Percentiles rank a stretch among this genome's conserved stretches.
phyloP scores from a whole-genome alignment of 2,797 vertebrate genomes.

The Clarias laeviceps region DNA sequence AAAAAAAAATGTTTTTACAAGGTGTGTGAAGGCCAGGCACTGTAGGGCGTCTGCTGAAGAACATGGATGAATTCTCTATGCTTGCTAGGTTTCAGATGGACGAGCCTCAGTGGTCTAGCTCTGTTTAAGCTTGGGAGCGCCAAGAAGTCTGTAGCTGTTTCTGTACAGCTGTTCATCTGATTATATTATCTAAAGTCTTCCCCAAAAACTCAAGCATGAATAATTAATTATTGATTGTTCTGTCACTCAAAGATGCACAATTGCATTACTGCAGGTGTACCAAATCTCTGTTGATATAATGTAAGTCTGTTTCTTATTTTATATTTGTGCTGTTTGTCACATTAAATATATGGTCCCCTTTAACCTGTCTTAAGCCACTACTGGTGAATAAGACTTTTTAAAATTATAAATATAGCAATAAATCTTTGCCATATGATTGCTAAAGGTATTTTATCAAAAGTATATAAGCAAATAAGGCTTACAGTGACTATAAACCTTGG shows the following conservation, averaged over 20 bases:
- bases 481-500: background rate
- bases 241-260: background rate
- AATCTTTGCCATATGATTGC: background rate
- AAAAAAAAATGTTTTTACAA: conserved; percentile 90
- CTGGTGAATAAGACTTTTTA: background rate
- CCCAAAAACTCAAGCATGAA: background rate
- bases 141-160: conserved; percentile 67
- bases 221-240: background rate
- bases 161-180: conserved; percentile 19
- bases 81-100: conserved; percentile 74
- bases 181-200: background rate
- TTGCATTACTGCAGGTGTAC: background rate
- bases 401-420: background rate
- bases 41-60: conserved; percentile 70
- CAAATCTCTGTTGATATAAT: background rate
- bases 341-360: background rate
- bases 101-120: conserved; percentile 60
- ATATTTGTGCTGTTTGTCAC: conserved; percentile 21
- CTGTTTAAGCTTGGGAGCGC: conserved; percentile 60
- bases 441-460: background rate
- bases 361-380: conserved; percentile 13
- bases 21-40: conserved; percentile 74
- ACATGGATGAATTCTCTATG: conserved; percentile 64
- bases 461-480: background rate
- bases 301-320: background rate